Evolutionary conservation across 2,888 invertebrate species (phyloP), one percentile per base, ranked within the genome.

Genomic region (Hydrotaea cyrtoneurina): DNA sequence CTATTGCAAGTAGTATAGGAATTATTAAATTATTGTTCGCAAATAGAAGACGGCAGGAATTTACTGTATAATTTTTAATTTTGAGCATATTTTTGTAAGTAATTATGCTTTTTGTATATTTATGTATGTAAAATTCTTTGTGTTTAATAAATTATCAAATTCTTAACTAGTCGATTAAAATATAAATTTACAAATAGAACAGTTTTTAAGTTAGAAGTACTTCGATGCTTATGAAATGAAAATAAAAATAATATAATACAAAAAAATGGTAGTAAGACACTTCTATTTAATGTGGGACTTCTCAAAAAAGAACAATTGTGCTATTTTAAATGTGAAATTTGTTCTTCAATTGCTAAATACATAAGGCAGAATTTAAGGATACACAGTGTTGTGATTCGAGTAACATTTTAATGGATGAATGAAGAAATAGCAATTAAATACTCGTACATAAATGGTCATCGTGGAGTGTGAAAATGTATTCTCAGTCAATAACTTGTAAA

Each of bases 221-320:
- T 15, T 76, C 80, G 83, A 77, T 83, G 80, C 73, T 43, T 55
- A 74, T 73, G 77, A 80, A 50, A 50, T 62, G 31, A 50, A 78
- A 71, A 46, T 66, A 31, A 31, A 21, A 66, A 39, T 39, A 21
- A 21, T 43, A 66, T 13, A 21, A 21, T 66, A 31, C 46, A 46
- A 46, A 15, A 21, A 62, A 36, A 62, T 71, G 13, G 31, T 72
- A 72, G 19, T 72, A 72, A 72, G 72, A 55, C 55, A 78, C 50
- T 78, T 62, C 2, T 31, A 4, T 31, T 31, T 4, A 59, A 23
- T 59, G 59, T 15, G 2, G 15, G 13, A 59, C 15, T 59, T 59
- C 23, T 23, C 21, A 2, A 59, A 59, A 15, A 3, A 26, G 5
- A 19, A 36, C 31, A 31, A 31, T 7, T 31, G 31, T 31, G 31